A percentile compares a stretch with the other conserved stretches of the same genome.
Evolutionary conservation across 53 echinoderm and acorn worm genomes (phyloP).

Genomic region (Arbacia lixula): DNA sequence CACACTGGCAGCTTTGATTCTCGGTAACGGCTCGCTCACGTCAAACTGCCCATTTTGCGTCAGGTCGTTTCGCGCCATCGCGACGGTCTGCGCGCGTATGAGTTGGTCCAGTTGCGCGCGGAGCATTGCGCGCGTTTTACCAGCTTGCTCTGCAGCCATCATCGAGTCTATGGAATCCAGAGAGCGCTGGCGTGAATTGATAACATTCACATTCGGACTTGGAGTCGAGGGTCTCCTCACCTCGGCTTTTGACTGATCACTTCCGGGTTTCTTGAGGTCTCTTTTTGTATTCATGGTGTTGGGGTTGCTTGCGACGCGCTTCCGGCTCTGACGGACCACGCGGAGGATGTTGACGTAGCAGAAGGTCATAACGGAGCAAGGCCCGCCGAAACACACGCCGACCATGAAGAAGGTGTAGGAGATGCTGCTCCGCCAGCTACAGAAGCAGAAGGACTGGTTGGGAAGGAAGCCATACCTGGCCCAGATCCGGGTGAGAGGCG

Average conservation of each 20-base stretch:
- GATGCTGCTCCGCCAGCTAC: constrained; percentile 72
- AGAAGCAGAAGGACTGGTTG: constrained; percentile 97
- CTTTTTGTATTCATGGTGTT: no score
- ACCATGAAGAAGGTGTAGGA: constrained; percentile 99
- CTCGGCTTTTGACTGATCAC: no score
- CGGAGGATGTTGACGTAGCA: constrained; percentile 87
- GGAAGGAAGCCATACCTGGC: constrained; percentile 83
- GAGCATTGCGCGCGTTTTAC: constrained; percentile 11
- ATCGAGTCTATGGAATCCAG: no score
- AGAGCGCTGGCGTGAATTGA: no score
- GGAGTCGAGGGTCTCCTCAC: not conserved
- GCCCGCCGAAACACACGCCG: constrained; percentile 93
- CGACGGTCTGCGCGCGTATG: constrained; percentile 7
- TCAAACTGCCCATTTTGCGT: constrained; percentile 1
- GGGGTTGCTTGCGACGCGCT: constrained; percentile 62
- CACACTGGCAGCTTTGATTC: no score
- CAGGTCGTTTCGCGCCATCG: constrained; percentile 15
- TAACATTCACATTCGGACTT: no score
- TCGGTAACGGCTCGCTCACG: no score
- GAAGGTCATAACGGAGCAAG: constrained; percentile 95
- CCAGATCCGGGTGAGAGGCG: constrained; percentile 84
- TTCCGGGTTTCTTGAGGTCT: not conserved
- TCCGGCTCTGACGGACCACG: constrained; percentile 77
- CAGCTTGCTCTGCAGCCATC: no score
- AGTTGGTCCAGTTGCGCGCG: constrained; percentile 35